A percentile compares a stretch with the other conserved stretches of the same genome.
Conservation (phyloP, 2,797 vertebrate genomes). For the Silurus lanzhouensis region DNA sequence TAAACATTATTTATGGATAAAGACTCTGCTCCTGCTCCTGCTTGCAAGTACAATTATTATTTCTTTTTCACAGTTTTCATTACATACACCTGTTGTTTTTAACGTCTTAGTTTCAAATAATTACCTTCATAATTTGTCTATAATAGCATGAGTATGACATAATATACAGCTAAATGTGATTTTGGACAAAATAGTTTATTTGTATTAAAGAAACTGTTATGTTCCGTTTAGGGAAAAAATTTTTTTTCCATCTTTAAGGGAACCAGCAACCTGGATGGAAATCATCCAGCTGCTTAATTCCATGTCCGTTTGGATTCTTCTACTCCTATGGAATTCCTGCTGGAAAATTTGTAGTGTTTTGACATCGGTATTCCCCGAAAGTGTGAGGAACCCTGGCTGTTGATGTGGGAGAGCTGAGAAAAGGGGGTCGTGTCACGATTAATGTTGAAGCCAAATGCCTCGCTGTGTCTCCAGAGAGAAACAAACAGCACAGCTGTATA, state of each 20-base stretch:
- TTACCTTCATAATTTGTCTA: not conserved
- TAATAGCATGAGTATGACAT: not conserved
- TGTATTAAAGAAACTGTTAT: not conserved
- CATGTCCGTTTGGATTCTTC: conserved; percentile 6
- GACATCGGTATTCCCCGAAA: conserved; percentile 42
- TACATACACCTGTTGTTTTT: too few species aligned
- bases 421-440: conserved; percentile 42
- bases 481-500: conserved; percentile 42
- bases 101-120: not conserved
- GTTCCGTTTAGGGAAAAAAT: too few species aligned
- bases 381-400: conserved; percentile 22
- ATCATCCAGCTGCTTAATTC: not conserved
- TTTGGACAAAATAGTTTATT: not conserved
- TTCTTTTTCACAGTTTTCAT: not conserved
- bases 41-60: not conserved
- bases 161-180: not conserved
- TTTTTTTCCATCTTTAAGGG: not conserved
- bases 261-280: not conserved
- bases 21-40: not conserved
- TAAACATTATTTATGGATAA: not conserved
- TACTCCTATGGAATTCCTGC: conserved; percentile 29
- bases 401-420: conserved; percentile 50
- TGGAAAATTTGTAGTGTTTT: conserved; percentile 30
- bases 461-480: conserved; percentile 24
- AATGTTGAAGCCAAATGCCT: conserved; percentile 53